Evolutionary conservation across 2,888 invertebrate species (phyloP).

Genomic region (Meganola albula): DNA sequence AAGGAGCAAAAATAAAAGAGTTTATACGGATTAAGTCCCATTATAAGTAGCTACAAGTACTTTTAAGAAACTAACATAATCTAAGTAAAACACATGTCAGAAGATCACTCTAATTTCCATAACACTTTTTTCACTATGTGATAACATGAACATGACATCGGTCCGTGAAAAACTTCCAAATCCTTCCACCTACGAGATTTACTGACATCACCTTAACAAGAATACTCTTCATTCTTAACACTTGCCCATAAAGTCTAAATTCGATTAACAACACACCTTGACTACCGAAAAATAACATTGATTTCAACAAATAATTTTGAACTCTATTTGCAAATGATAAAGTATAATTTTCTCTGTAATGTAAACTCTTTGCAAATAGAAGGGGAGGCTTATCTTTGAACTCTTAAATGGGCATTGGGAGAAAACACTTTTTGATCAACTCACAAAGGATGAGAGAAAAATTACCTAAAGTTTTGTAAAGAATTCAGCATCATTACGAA

Average conservation of each 20-base stretch:
- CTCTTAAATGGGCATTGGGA: constrained; percentile 27
- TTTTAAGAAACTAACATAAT: not conserved
- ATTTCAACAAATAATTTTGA: constrained; percentile 5
- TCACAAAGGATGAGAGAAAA: too few species aligned
- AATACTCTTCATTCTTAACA: constrained; percentile 4
- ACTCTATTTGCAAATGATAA: too few species aligned
- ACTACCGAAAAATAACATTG: constrained; percentile 8
- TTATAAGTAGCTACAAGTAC: too few species aligned
- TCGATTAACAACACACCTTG: constrained; percentile 5
- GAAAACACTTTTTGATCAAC: too few species aligned
- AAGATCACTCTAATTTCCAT: too few species aligned
- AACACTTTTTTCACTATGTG: too few species aligned
- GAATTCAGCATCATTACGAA: too few species aligned
- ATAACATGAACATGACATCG: constrained; percentile 17
- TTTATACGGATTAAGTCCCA: too few species aligned
- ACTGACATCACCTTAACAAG: not conserved
- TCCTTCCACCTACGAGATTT: constrained; percentile 23
- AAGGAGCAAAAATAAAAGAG: too few species aligned
- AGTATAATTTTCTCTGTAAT: too few species aligned
- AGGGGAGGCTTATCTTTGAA: constrained; percentile 26
- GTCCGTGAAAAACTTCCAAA: constrained; percentile 26
- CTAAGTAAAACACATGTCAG: constrained; percentile 5
- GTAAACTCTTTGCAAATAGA: too few species aligned
- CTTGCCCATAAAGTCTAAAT: constrained; percentile 4
- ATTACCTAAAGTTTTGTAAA: too few species aligned